Conservation (phyloP, 2,888 invertebrate genomes). For the Perizoma flavofasciatum region DNA sequence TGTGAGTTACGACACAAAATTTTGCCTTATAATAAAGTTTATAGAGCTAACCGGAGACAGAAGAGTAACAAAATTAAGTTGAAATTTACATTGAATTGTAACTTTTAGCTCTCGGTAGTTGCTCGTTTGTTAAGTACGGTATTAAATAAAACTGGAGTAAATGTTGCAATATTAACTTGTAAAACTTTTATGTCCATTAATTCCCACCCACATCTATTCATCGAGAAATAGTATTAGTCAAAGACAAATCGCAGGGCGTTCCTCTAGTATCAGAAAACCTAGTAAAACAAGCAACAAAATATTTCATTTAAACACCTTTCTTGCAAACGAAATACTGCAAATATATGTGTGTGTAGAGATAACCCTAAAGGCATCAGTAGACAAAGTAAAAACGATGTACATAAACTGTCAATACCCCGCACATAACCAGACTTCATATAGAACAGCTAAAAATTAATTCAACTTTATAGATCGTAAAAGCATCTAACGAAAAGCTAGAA, state of each 20-base stretch:
- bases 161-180: too few species aligned
- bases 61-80: conserved; percentile 18
- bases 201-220: too few species aligned
- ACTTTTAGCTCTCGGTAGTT: conserved; percentile 14
- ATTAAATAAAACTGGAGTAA: not conserved
- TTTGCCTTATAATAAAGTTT: conserved; percentile 16
- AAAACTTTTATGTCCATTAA: too few species aligned
- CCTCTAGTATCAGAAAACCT: too few species aligned
- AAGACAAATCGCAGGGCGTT: too few species aligned
- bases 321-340: too few species aligned
- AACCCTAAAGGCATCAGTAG: not conserved
- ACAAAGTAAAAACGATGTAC: conserved; percentile 28
- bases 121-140: not conserved
- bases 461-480: conserved; percentile 41
- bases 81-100: conserved; percentile 17
- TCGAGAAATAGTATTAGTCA: too few species aligned
- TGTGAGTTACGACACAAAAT: conserved; percentile 26
- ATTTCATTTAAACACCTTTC: too few species aligned
- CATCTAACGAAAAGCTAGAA: conserved; percentile 46
- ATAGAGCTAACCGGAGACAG: conserved; percentile 14
- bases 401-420: conserved; percentile 36
- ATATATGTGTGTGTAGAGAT: too few species aligned
- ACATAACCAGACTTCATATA: conserved; percentile 38
- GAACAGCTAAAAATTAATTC: conserved; percentile 37
- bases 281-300: too few species aligned